Base-by-base conservation (phyloP, 2,113 vertebrate genomes). In the Tragelaphus buxtoni region DNA sequence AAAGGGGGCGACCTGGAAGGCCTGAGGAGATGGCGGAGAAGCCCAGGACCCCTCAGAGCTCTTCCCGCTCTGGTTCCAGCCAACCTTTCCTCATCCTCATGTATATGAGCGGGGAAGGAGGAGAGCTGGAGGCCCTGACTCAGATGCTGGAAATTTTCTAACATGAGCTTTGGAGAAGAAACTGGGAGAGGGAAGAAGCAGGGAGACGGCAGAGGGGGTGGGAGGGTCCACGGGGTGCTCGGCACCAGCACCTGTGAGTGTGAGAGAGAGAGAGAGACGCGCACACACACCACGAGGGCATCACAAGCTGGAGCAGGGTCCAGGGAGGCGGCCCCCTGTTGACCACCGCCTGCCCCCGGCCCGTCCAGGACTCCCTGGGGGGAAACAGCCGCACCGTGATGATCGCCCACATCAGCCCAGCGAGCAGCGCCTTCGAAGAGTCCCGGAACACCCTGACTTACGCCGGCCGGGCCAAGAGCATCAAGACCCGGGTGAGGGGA, bases 331-430 rank as follows among this genome's bases (percentile, higher is more conserved):
- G 4, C 0, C 9, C 26, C 56, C 1, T 0, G 17, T 81, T 47
- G 39, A 60, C 39, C 63, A 0, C 58, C 2, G 4, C 42, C 76
- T 0, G 3, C 42, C 16, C 32, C 4, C n/a, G 10, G 18, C 17
- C 45, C 1, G 1, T 13, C 55, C 98, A 99, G 99, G 99, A 99
- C 95, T 99, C 99, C 0, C 94, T 99, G 18, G 99, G 99, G 0
- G 99, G 99, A 53, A 99, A 99, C 97, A 99, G 99, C 95, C 98
- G 98, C 56, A 99, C 99, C 0, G 99, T 99, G 94, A 99, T 99
- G 99, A 99, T 99, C 0, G 99, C 99, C 35, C 99, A 99, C 92
- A 99, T 99, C 89, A 99, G 99, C 97, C 99, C 99, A 0, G 99
- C 99, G 32, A 99, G 99, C 69, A 97, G 98, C 2, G 99, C 99